phyloP scores from a whole-genome alignment of 2,888 invertebrate species.

The Drosophila formosana region DNA sequence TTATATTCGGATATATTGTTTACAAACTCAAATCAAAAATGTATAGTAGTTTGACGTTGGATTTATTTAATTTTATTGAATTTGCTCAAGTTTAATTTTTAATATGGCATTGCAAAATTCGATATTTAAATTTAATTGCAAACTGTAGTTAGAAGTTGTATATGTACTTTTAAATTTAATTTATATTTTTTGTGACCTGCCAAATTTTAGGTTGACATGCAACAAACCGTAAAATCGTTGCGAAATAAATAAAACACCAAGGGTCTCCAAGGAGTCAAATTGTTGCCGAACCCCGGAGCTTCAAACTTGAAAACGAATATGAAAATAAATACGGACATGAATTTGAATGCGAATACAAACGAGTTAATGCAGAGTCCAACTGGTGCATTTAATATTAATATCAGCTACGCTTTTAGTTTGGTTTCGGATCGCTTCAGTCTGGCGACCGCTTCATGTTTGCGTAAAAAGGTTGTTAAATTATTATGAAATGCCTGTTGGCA shows the following conservation, averaged over 20 bases:
- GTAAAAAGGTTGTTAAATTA: constrained; percentile 78
- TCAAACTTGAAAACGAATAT: constrained; percentile 11
- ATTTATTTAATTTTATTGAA: no score
- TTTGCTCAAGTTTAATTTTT: no score
- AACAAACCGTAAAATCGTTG: constrained; percentile 4
- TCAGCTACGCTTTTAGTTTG: constrained; percentile 16
- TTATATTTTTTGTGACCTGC: not conserved
- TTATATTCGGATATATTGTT: no score
- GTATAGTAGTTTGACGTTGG: no score
- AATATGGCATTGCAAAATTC: no score
- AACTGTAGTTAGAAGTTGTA: no score
- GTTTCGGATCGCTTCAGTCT: constrained; percentile 22
- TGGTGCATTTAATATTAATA: constrained; percentile 71
- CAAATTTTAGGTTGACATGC: constrained; percentile 7
- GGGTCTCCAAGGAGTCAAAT: not conserved
- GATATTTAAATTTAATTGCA: no score
- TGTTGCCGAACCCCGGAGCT: not conserved
- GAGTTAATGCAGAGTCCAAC: constrained; percentile 33
- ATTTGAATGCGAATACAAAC: constrained; percentile 7
- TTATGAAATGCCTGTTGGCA: constrained; percentile 84
- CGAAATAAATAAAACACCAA: constrained; percentile 7
- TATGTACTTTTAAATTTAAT: not conserved
- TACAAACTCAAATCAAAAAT: no score
- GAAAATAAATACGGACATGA: constrained; percentile 18
- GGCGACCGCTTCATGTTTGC: constrained; percentile 52